Evolutionary conservation across 2,797 vertebrate genomes (phyloP).

Genomic region (Bucorvus abyssinicus): DNA sequence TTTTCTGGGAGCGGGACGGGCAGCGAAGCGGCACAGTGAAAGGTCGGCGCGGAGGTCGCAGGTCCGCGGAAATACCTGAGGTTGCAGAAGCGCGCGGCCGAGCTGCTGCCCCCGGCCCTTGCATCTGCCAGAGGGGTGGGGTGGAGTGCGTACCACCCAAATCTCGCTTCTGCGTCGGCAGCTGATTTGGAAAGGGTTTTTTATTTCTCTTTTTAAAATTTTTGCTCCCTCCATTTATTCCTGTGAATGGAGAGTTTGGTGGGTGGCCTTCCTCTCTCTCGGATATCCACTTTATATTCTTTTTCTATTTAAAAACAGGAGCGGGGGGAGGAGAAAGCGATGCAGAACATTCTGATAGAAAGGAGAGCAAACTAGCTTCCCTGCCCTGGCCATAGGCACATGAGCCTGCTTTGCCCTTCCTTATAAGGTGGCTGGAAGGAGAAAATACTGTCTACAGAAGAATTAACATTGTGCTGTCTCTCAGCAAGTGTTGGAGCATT

Average conservation of each 20-base stretch:
- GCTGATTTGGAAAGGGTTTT: neutral
- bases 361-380: conserved; percentile 17
- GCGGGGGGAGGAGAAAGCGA: neutral
- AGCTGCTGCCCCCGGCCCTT: no score
- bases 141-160: no score
- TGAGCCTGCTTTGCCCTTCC: conserved; percentile 2
- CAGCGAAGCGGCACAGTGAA: no score
- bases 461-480: conserved; percentile 1
- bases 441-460: conserved; percentile 15
- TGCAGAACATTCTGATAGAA: neutral
- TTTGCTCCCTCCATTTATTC: neutral
- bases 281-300: no score
- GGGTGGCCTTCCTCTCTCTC: no score
- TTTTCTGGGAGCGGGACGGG: neutral
- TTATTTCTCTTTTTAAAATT: neutral
- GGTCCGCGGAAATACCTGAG: no score
- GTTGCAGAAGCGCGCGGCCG: neutral
- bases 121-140: no score
- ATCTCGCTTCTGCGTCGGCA: neutral
- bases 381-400: conserved; percentile 23
- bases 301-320: neutral
- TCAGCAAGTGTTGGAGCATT: neutral
- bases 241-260: neutral
- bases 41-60: neutral
- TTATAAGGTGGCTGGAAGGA: conserved; percentile 13